These are phyloP conservation scores for Danio choprae DNA, from an alignment of 2,797 vertebrate species.

Conservation along the genomic window DNA sequence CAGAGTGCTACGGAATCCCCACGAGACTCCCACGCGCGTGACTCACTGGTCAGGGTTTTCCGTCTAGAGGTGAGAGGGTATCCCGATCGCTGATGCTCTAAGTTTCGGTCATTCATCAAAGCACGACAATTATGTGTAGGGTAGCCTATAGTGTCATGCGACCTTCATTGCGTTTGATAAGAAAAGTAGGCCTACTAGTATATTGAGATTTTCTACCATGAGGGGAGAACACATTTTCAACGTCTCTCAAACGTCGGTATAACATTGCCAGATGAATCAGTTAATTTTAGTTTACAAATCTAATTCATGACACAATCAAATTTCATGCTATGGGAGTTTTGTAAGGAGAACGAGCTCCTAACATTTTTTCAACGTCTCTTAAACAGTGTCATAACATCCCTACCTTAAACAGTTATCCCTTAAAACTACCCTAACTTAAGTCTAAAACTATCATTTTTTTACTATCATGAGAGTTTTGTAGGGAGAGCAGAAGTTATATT, in stretches of 20 bases:
- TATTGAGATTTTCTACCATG: neutral
- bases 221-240: neutral
- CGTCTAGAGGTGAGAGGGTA: conserved; percentile 64
- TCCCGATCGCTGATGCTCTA: conserved; percentile 42
- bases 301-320: no score
- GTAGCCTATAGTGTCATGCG: neutral
- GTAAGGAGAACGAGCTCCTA: no score
- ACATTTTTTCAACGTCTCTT: no score
- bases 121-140: neutral
- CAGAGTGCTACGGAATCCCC: conserved; percentile 77
- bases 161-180: neutral
- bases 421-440: neutral
- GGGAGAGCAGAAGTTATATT: no score
- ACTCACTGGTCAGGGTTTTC: conserved; percentile 83
- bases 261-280: no score
- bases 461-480: no score
- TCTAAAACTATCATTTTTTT: no score
- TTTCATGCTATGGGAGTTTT: no score
- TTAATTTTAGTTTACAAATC: no score
- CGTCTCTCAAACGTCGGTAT: neutral
- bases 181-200: neutral
- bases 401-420: neutral
- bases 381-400: neutral
- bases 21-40: conserved; percentile 71
- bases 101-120: neutral